Evolutionary conservation across 1,140 invertebrate species (phyloP).

Genomic region (Penaeus japonicus): DNA sequence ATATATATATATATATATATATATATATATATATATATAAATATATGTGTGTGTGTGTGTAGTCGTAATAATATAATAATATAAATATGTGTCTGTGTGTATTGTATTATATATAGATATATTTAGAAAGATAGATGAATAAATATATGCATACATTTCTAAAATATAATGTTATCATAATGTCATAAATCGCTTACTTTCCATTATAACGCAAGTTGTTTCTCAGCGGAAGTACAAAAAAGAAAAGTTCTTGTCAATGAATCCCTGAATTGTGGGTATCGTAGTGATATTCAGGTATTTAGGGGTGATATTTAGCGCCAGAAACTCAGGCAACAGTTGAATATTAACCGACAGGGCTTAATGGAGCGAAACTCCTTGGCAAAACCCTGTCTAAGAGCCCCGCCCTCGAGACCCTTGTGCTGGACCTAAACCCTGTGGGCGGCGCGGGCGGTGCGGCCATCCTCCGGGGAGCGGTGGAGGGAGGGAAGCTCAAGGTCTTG

Average conservation of each 20-base stretch:
- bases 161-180: background rate
- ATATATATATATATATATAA: too few relatives aligned
- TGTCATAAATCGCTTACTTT: too few relatives aligned
- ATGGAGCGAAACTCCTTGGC: background rate
- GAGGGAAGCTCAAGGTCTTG: background rate
- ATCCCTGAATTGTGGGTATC: too few relatives aligned
- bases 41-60: too few relatives aligned
- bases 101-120: background rate
- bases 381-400: background rate
- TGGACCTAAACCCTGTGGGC: conserved; percentile 25
- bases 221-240: background rate
- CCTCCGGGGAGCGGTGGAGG: background rate
- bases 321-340: too few relatives aligned
- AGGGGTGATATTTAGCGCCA: too few relatives aligned
- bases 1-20: too few relatives aligned
- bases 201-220: background rate
- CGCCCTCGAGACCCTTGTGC: background rate
- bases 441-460: background rate
- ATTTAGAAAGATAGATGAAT: background rate
- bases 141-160: background rate
- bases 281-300: too few relatives aligned
- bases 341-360: background rate
- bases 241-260: too few relatives aligned
- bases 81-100: too few relatives aligned
- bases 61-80: too few relatives aligned